phyloP scores from a whole-genome alignment of 1,140 invertebrate genomes.

The Geopemphigus sp. region DNA sequence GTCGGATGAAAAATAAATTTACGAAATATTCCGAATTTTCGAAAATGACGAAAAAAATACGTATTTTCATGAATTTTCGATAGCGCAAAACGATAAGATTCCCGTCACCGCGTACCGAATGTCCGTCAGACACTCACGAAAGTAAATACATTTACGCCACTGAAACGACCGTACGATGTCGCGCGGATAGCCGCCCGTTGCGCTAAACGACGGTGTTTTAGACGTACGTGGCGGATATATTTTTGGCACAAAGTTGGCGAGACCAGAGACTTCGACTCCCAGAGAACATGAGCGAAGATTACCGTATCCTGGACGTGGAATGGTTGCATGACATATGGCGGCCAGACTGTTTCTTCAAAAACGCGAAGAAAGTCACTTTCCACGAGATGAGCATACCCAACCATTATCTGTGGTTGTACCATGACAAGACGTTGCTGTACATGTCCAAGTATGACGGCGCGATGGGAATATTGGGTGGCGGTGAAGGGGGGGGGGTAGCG shows the following conservation, averaged over 20 bases:
- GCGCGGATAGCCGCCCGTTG: neutral
- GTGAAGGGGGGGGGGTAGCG: too few species aligned
- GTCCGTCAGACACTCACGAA: too few species aligned
- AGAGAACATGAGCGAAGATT: slow-evolving; percentile 90
- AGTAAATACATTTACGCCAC: too few species aligned
- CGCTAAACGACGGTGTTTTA: slow-evolving; percentile 56
- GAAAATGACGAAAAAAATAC: too few species aligned
- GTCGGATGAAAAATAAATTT: too few species aligned
- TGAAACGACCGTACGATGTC: neutral
- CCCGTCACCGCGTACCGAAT: too few species aligned
- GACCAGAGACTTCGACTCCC: slow-evolving; percentile 80
- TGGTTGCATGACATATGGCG: slow-evolving; percentile 90
- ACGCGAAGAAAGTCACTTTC: slow-evolving; percentile 88
- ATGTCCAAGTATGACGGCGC: slow-evolving; percentile 78
- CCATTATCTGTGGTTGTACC: slow-evolving; percentile 87
- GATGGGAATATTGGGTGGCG: too few species aligned
- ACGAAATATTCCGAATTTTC: too few species aligned
- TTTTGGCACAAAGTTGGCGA: slow-evolving; percentile 86
- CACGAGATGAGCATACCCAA: slow-evolving; percentile 93
- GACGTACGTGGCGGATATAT: slow-evolving; percentile 91
- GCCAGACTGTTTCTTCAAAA: slow-evolving; percentile 90
- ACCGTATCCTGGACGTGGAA: slow-evolving; percentile 82
- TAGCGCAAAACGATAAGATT: too few species aligned
- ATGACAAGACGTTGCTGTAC: slow-evolving; percentile 84
- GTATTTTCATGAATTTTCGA: too few species aligned